phyloP scores from a whole-genome alignment of 2,888 invertebrate species.

The Tholera decimalis region DNA sequence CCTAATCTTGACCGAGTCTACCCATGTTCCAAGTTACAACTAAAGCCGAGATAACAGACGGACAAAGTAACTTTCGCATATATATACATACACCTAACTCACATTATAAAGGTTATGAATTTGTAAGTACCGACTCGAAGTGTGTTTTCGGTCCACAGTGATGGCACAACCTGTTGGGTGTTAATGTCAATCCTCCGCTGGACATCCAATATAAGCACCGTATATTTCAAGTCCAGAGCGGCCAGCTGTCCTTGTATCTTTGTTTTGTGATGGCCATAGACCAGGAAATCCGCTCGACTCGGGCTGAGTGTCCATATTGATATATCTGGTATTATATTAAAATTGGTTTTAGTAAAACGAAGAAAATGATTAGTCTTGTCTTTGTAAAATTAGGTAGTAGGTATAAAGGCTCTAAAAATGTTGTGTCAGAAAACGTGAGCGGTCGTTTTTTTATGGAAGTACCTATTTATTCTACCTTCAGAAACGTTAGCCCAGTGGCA shows the following conservation, averaged over 20 bases:
- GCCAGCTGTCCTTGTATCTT: conserved; percentile 64
- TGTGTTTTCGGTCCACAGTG: conserved; percentile 65
- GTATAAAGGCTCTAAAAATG: too few relatives aligned
- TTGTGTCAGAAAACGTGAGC: too few relatives aligned
- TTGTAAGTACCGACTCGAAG: conserved; percentile 67
- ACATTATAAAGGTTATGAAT: too few relatives aligned
- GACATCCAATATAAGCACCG: conserved; percentile 70
- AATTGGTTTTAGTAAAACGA: background rate
- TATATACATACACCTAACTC: too few relatives aligned
- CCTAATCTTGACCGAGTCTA: too few relatives aligned
- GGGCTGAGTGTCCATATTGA: conserved; percentile 71
- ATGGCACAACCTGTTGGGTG: conserved; percentile 29
- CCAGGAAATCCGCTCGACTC: conserved; percentile 68
- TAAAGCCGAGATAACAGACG: too few relatives aligned
- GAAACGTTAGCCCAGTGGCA: too few relatives aligned
- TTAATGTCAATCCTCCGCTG: conserved; percentile 64
- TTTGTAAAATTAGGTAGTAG: background rate
- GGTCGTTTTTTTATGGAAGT: too few relatives aligned
- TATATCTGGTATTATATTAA: conserved; percentile 58
- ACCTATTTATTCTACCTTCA: too few relatives aligned
- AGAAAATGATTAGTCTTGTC: background rate
- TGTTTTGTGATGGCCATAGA: conserved; percentile 57
- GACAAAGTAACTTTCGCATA: too few relatives aligned
- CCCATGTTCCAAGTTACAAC: too few relatives aligned
- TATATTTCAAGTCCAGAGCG: conserved; percentile 60